A percentile compares a stretch with the other conserved stretches of the same genome.
phyloP scores from a whole-genome alignment of 2,113 vertebrate species.

The Cavia porcellus region DNA sequence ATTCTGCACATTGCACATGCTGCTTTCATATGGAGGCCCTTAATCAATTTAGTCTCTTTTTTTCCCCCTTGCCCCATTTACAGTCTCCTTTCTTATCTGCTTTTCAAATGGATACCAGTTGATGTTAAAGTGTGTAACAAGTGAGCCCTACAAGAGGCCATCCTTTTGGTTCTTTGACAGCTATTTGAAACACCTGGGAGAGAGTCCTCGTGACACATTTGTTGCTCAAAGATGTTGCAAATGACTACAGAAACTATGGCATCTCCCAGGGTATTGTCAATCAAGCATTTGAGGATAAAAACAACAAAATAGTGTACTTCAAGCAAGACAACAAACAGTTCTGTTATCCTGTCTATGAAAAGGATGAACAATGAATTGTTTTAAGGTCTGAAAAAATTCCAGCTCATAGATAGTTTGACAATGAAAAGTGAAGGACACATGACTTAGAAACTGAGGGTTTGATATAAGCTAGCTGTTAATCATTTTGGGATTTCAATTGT shows the following conservation, averaged over 20 bases:
- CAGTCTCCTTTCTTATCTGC: conserved; percentile 82
- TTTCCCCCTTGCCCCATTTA: conserved; percentile 77
- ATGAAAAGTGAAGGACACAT: conserved; percentile 85
- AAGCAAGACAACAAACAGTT: conserved; percentile 85
- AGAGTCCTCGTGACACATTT: conserved; percentile 76
- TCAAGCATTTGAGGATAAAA: conserved; percentile 87
- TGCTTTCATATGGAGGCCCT: conserved; percentile 88
- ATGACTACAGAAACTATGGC: conserved; percentile 87
- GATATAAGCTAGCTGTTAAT: conserved; percentile 89
- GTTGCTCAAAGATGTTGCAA: conserved; percentile 78
- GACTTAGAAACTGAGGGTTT: conserved; percentile 80
- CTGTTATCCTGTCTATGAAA: conserved; percentile 88
- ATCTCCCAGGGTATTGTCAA: conserved; percentile 93
- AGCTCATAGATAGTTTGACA: conserved; percentile 85
- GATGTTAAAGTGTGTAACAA: conserved; percentile 80
- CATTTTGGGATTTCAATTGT: conserved; percentile 85
- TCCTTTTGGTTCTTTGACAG: conserved; percentile 85
- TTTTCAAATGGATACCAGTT: conserved; percentile 84
- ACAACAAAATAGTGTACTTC: conserved; percentile 69
- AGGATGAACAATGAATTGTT: conserved; percentile 88
- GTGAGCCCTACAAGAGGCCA: conserved; percentile 82
- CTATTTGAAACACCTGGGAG: conserved; percentile 86
- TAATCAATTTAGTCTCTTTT: conserved; percentile 87
- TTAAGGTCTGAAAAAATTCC: conserved; percentile 82
- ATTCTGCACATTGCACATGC: conserved; percentile 96